These are phyloP conservation scores for Mellivora capensis DNA, from an alignment of 2,113 vertebrate species.

Conservation along the genomic window DNA sequence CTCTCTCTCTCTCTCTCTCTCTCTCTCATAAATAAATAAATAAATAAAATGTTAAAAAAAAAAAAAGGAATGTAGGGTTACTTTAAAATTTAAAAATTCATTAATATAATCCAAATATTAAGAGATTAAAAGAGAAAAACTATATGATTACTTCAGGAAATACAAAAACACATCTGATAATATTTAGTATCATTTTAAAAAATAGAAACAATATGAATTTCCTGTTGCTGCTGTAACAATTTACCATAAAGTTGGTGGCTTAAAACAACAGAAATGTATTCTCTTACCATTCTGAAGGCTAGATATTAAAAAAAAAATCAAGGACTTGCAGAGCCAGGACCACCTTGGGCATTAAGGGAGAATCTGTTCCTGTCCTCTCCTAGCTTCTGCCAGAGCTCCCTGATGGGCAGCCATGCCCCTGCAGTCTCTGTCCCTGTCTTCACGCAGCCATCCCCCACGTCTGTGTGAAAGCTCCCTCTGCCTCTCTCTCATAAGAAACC, in stretches of 20 bases:
- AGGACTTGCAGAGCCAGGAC: background rate
- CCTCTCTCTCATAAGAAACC: background rate
- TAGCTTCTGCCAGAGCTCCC: background rate
- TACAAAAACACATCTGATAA: background rate
- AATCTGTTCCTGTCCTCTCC: background rate
- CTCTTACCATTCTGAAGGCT: background rate
- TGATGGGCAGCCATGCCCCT: background rate
- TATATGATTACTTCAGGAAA: background rate
- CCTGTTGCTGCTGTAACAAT: background rate
- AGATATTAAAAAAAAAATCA: background rate
- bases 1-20: no score
- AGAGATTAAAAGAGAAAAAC: background rate
- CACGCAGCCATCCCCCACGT: accelerated
- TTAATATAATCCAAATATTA: background rate
- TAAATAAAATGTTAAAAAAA: no score
- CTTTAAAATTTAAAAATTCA: background rate
- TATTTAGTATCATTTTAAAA: background rate
- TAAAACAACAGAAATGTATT: background rate
- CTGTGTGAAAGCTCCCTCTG: background rate
- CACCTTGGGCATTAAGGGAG: background rate
- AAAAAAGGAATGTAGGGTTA: background rate
- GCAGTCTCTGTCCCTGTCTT: background rate
- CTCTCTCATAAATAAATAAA: no score
- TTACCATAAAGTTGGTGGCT: background rate
- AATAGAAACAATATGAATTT: background rate